Evolutionary conservation across 2,888 invertebrate genomes (phyloP), one percentile per base, ranked within the genome.

Genomic region (Eurois occulta): DNA sequence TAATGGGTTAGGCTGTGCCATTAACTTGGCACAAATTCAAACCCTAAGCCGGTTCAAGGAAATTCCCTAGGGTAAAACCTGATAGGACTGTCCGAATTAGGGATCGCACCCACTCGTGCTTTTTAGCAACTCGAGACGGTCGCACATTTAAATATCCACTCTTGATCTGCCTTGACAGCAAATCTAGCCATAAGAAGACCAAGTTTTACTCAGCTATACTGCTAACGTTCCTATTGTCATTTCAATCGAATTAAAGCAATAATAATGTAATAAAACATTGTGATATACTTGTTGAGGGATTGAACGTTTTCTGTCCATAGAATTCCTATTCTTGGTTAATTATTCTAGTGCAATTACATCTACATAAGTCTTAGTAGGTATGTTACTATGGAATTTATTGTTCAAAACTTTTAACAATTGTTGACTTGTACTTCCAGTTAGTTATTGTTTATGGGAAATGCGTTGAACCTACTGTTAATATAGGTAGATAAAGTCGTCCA

Each of bases 221-320:
- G 70, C 72, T 78, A 78, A 79, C 62, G 77, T 82, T 81, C 84
- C 75, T 88, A 86, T 79, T 79, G 86, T 77, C 67, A 81, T 77
- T 78, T 84, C 85, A 84, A 76, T 74, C 62, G 69, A 69, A 75
- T 77, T 78, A 72, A 75, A 87, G 78, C 87, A 88, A 84, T 86
- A 87, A 52, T 77, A 75, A 70, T 52, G 55, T 80, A 86, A 76
- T 84, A 78, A 87, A 79, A 68, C 46, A 84, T 83, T 88, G 89
- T 88, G 88, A 89, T 88, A 89, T 81, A 79, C 80, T 83, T 81
- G 67, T 81, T 78, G 74, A 88, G 81, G 84, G 75, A 83, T 88
- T 86, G 76, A 80, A 82, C 71, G 46, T 79, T 81, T 75, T 81
- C 88, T 88, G 85, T 84, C 81, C 84, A 84, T 87, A 86, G 38